Evolutionary conservation across 2,888 invertebrate species (phyloP).

Genomic region (Rhaphigaster nebulosa): DNA sequence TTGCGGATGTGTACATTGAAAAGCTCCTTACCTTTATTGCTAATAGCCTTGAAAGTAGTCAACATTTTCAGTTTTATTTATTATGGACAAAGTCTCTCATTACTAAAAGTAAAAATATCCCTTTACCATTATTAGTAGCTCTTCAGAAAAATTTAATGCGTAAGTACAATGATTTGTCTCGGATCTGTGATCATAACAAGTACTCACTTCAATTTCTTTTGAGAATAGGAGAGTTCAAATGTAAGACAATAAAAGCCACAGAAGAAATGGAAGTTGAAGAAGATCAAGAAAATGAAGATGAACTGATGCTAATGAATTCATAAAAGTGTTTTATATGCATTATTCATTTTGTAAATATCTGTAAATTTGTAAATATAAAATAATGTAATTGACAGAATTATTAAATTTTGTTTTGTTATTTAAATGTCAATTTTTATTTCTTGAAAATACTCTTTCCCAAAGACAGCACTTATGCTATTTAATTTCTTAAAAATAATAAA

Average conservation of each 20-base stretch:
- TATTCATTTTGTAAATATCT: not conserved
- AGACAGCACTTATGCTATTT: not conserved
- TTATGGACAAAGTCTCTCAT: slow-evolving; percentile 82
- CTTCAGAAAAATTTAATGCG: slow-evolving; percentile 84
- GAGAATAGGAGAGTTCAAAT: slow-evolving; percentile 42
- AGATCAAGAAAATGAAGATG: slow-evolving; percentile 39
- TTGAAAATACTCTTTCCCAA: not conserved
- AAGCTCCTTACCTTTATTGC: slow-evolving; percentile 81
- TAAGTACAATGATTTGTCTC: slow-evolving; percentile 84
- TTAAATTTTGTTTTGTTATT: slow-evolving; percentile 23
- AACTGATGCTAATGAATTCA: slow-evolving; percentile 43
- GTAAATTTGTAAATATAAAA: not conserved
- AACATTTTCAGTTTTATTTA: slow-evolving; percentile 91
- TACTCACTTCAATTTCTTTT: slow-evolving; percentile 73
- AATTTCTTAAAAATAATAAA: not conserved
- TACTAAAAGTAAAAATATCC: slow-evolving; percentile 72
- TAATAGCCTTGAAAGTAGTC: slow-evolving; percentile 80
- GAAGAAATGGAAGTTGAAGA: slow-evolving; percentile 53
- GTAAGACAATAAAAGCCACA: not conserved
- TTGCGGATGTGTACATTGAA: slow-evolving; percentile 83
- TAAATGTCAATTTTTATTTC: not conserved
- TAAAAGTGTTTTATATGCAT: not conserved
- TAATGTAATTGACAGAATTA: not conserved
- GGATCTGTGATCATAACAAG: slow-evolving; percentile 93
- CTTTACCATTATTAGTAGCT: slow-evolving; percentile 74